These are phyloP conservation scores for Egretta garzetta DNA, from an alignment of 2,113 vertebrate species.

Conservation along the genomic window DNA sequence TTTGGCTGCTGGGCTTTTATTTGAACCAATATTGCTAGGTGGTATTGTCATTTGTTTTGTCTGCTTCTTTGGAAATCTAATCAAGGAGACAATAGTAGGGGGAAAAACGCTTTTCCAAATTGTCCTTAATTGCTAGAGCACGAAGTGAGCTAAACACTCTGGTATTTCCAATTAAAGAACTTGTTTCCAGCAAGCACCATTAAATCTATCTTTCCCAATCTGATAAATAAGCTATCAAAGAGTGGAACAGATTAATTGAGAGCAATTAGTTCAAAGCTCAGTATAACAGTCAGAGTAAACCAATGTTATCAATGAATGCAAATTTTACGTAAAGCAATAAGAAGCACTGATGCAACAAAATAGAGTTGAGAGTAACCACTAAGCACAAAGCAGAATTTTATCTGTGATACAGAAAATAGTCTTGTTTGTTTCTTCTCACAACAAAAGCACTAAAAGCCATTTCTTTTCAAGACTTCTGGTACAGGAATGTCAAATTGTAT, in stretches of 20 bases:
- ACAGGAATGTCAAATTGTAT: neutral
- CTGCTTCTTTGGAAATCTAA: slow-evolving; percentile 87
- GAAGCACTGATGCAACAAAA: slow-evolving; percentile 1
- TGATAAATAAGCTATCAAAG: slow-evolving; percentile 91
- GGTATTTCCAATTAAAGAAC: slow-evolving; percentile 85
- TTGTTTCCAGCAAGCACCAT: slow-evolving; percentile 79
- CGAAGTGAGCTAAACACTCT: slow-evolving; percentile 77
- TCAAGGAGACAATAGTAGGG: slow-evolving; percentile 85
- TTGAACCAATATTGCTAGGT: slow-evolving; percentile 76
- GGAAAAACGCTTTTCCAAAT: slow-evolving; percentile 82
- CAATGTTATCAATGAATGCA: slow-evolving; percentile 72
- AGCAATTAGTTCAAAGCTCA: slow-evolving; percentile 80
- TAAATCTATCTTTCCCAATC: slow-evolving; percentile 84
- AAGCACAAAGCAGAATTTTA: neutral
- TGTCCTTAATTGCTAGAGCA: slow-evolving; percentile 92
- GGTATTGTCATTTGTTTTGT: slow-evolving; percentile 88
- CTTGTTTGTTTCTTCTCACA: neutral
- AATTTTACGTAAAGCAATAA: slow-evolving; percentile 60
- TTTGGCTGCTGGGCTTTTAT: slow-evolving; percentile 80
- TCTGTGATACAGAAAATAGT: neutral
- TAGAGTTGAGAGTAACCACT: slow-evolving; percentile 11
- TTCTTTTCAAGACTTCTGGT: neutral
- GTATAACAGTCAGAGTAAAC: slow-evolving; percentile 74
- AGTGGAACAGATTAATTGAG: slow-evolving; percentile 83
- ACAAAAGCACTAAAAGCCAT: neutral